Evolutionary conservation across 2,888 invertebrate genomes (phyloP), one percentile per base, ranked within the genome.

Genomic region (Dolomedes plantarius): DNA sequence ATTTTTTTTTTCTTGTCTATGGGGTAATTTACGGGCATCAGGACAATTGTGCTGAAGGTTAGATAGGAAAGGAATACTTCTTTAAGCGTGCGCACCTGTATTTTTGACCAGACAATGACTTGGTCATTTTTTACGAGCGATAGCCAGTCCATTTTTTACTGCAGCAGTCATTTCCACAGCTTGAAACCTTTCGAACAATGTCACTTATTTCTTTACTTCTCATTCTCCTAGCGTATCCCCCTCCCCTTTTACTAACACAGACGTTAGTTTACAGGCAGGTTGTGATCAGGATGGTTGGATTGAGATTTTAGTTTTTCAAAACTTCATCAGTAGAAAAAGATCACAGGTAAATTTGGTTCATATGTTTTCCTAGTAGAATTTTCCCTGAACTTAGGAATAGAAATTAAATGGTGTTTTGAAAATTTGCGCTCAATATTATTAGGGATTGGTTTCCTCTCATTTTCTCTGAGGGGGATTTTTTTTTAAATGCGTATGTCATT

Each of bases 181-280:
- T 29, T 77, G 83, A 50, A 50, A 67, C 75, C 46, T 83, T 83
- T 77, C 77, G 77, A 76, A 77, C 71, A 77, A 73, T 56, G 36
- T 67, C 31, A 46, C 64, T 83, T 76, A 71, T 83, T 76, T 76
- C 32, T 27, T 76, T 71, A 83, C 65, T 82, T 82, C 82, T 83
- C 56, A 83, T 69, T 83, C 62, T 29, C 46, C 56, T 23, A 19
- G n/a, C n/a, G n/a, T n/a, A n/a, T n/a, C n/a, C n/a, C 23, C 5
- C 19, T 32, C 19, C 19, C 32, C 39, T 41, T 41, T 27, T 56
- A 32, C 28, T 28, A 83, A 83, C 77, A 83, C 23, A 83, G 83
- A 83, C 65, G 76, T 83, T 77, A 67, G 56, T 73, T n/a, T 64
- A 32, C 50, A 71, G 72, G 72, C 67, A 65, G 77, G 73, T 39